Evolutionary conservation across 2,888 invertebrate species (phyloP).

Genomic region (Oscheius onirici): DNA sequence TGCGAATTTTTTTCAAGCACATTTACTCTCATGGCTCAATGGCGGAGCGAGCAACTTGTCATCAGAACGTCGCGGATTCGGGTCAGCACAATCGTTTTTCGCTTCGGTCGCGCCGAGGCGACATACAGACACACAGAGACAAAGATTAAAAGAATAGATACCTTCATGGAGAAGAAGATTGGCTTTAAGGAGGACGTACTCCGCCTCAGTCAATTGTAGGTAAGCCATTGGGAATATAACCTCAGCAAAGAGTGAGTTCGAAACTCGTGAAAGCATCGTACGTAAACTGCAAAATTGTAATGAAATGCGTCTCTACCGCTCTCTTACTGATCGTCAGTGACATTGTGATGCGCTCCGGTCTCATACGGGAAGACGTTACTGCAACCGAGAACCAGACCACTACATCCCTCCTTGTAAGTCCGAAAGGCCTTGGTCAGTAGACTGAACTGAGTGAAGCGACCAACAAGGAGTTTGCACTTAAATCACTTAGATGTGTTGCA

Average conservation of each 20-base stretch:
- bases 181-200: conserved; percentile 46
- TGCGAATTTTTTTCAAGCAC: too few species aligned
- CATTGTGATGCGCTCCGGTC: conserved; percentile 34
- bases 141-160: conserved; percentile 12
- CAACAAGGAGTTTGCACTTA: conserved; percentile 43
- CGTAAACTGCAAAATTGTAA: conserved; percentile 12
- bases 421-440: conserved; percentile 46
- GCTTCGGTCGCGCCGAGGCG: too few species aligned
- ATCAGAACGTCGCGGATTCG: too few species aligned
- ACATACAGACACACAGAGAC: too few species aligned
- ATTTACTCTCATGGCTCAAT: too few species aligned
- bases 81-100: too few species aligned
- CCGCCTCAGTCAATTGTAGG: conserved; percentile 40
- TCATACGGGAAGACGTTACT: conserved; percentile 49
- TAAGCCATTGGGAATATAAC: conserved; percentile 46
- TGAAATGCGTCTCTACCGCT: too few species aligned
- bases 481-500: background rate
- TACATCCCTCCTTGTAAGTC: conserved; percentile 41
- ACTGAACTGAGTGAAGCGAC: conserved; percentile 43
- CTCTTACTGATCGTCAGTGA: conserved; percentile 33
- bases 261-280: conserved; percentile 13
- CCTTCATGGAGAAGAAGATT: conserved; percentile 48
- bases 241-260: conserved; percentile 34
- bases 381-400: conserved; percentile 47
- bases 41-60: too few species aligned